Evolutionary conservation across 2,888 invertebrate species (phyloP).

Genomic region (Hirtodrosophila histrioides): DNA sequence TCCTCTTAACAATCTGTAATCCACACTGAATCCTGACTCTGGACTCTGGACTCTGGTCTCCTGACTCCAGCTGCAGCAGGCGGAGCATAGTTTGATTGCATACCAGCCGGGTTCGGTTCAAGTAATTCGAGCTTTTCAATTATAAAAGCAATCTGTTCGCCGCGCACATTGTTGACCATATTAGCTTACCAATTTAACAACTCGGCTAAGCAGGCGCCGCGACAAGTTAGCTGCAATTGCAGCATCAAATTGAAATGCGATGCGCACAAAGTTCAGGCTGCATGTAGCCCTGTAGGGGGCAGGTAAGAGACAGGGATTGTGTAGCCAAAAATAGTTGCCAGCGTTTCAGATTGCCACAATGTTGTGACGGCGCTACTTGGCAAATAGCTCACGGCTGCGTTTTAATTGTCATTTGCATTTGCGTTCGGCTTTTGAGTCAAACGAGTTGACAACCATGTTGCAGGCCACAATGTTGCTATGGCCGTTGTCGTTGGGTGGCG

Average conservation of each 20-base stretch:
- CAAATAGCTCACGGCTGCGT: conserved; percentile 52
- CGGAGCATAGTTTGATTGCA: conserved; percentile 24
- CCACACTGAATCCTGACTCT: conserved; percentile 3
- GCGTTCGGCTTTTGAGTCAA: conserved; percentile 34
- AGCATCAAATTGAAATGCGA: conserved; percentile 39
- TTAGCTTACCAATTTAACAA: conserved; percentile 57
- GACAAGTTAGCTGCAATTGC: conserved; percentile 13
- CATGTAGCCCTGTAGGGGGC: not conserved
- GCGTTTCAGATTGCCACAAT: conserved; percentile 41
- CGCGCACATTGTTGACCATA: conserved; percentile 37
- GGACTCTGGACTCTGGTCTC: conserved; percentile 7
- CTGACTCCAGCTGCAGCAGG: not conserved
- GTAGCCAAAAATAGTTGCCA: conserved; percentile 36
- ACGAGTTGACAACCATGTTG: conserved; percentile 51
- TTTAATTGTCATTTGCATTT: conserved; percentile 50
- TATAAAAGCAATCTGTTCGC: conserved; percentile 64
- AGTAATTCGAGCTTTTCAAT: conserved; percentile 72
- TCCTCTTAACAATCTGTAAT: conserved; percentile 16
- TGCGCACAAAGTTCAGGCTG: conserved; percentile 14
- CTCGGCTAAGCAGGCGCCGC: conserved; percentile 11
- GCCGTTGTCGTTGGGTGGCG: conserved; percentile 9
- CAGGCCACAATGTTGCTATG: conserved; percentile 50
- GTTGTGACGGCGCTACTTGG: conserved; percentile 23
- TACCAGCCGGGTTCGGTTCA: conserved; percentile 17
- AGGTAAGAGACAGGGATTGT: not conserved